These are phyloP conservation scores for Pseudotriccus pelzelni DNA, from an alignment of 2,797 vertebrate species.

Conservation along the genomic window DNA sequence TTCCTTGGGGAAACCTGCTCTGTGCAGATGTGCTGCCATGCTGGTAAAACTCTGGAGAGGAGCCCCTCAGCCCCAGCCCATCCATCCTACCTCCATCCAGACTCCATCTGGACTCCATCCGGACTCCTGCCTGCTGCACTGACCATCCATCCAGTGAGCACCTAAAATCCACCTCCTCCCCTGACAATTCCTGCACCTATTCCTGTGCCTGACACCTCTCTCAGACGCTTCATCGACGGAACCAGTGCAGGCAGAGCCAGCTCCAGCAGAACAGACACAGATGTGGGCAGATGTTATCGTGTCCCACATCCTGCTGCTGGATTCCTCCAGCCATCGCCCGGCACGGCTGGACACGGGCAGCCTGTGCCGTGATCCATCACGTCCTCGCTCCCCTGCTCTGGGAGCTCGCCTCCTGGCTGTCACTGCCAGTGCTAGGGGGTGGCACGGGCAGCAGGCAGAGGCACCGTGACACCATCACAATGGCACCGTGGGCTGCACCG, in stretches of 20 bases:
- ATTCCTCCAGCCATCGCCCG: neutral
- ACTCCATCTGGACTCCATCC: neutral
- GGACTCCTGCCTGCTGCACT: neutral
- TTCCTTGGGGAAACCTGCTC: neutral
- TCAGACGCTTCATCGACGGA: neutral
- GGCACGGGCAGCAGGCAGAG: accelerated
- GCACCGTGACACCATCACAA: accelerated
- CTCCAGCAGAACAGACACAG: neutral
- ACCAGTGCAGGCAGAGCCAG: neutral
- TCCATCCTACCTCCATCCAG: neutral
- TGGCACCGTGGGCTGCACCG: neutral
- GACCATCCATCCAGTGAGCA: neutral
- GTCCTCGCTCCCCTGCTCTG: slow-evolving; percentile 32
- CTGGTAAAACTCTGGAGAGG: neutral
- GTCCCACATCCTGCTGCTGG: neutral
- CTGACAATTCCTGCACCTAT: neutral
- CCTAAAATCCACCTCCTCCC: neutral
- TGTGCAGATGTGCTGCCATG: neutral
- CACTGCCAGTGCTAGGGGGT: accelerated
- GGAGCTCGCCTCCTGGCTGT: neutral
- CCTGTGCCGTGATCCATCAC: slow-evolving; percentile 57
- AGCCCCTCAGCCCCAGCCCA: neutral
- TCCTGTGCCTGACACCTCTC: neutral
- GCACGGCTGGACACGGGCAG: slow-evolving; percentile 34
- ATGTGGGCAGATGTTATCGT: accelerated